Percentiles rank a stretch among this genome's conserved stretches.
Evolutionary conservation across 2,113 vertebrate genomes (phyloP).

Genomic region (Triplophysa dalaica): DNA sequence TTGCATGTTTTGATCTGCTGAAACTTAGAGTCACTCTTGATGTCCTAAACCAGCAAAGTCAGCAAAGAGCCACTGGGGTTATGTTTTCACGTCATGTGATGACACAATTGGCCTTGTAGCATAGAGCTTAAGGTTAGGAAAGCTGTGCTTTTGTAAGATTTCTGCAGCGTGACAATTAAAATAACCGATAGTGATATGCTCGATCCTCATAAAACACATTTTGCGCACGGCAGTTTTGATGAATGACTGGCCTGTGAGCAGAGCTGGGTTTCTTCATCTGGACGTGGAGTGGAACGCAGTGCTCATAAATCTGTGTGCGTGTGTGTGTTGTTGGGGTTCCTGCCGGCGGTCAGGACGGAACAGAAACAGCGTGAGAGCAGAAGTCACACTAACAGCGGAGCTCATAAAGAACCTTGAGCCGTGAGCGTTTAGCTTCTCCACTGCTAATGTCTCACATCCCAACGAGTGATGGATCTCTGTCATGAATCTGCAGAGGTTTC

Average conservation of each 20-base stretch:
- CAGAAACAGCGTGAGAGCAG: not conserved
- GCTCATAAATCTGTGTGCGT: constrained; percentile 36
- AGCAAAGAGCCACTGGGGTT: no score
- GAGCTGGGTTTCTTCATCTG: constrained; percentile 31
- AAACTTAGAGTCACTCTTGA: no score
- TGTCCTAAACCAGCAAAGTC: no score
- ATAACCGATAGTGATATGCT: constrained; percentile 54
- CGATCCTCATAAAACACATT: constrained; percentile 54
- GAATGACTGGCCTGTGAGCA: constrained; percentile 46
- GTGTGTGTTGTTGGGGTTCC: not conserved
- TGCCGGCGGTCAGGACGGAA: not conserved
- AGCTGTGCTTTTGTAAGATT: not conserved
- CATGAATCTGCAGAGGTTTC: not conserved
- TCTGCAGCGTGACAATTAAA: constrained; percentile 47
- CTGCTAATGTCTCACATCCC: not conserved
- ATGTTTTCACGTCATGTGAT: no score
- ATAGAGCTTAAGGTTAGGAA: not conserved
- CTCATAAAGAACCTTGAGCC: not conserved
- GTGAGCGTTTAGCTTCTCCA: not conserved
- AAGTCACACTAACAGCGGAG: constrained; percentile 11
- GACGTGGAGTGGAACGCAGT: constrained; percentile 18
- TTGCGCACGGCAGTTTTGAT: constrained; percentile 59
- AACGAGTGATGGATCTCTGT: not conserved
- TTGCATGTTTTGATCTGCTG: no score
- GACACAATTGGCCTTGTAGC: no score